These are phyloP conservation scores for Punctoribates punctum DNA, from an alignment of 2,888 invertebrate species.

Conservation along the genomic window DNA sequence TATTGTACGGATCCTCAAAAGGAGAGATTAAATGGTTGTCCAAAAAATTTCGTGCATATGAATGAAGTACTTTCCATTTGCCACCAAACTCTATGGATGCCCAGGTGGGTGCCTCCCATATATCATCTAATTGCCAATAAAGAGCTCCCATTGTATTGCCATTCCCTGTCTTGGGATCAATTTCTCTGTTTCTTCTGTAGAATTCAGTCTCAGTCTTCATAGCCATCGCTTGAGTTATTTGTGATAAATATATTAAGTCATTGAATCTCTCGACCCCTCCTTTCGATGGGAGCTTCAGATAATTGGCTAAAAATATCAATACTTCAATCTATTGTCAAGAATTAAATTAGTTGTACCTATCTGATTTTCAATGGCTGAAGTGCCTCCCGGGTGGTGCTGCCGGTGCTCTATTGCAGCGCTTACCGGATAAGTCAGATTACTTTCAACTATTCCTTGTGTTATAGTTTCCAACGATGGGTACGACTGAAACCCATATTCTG, in stretches of 20 bases:
- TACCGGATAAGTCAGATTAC: slow-evolving; percentile 53
- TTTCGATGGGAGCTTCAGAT: slow-evolving; percentile 62
- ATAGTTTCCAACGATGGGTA: slow-evolving; percentile 71
- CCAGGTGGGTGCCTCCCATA: slow-evolving; percentile 98
- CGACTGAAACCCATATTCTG: slow-evolving; percentile 94
- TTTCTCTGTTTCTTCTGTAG: slow-evolving; percentile 63
- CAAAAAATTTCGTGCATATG: slow-evolving; percentile 76
- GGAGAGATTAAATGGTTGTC: slow-evolving; percentile 51
- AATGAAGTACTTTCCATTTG: slow-evolving; percentile 83
- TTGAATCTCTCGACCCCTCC: slow-evolving; percentile 57
- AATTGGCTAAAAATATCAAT: slow-evolving; percentile 57
- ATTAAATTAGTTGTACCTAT: background rate
- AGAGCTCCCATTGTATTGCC: slow-evolving; percentile 90
- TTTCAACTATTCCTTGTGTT: slow-evolving; percentile 57
- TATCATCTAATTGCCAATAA: slow-evolving; percentile 97
- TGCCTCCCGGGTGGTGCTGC: slow-evolving; percentile 68
- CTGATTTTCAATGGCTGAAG: background rate
- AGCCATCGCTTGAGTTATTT: slow-evolving; percentile 79
- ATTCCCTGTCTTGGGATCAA: slow-evolving; percentile 55
- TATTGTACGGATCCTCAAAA: slow-evolving; percentile 48
- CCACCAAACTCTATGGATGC: slow-evolving; percentile 76
- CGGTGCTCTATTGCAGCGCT: slow-evolving; percentile 64
- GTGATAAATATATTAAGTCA: slow-evolving; percentile 75
- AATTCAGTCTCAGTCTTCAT: slow-evolving; percentile 78
- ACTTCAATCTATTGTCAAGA: background rate